Conservation (phyloP, 2,888 invertebrate species). For the Ommatoiulus sabulosus region DNA sequence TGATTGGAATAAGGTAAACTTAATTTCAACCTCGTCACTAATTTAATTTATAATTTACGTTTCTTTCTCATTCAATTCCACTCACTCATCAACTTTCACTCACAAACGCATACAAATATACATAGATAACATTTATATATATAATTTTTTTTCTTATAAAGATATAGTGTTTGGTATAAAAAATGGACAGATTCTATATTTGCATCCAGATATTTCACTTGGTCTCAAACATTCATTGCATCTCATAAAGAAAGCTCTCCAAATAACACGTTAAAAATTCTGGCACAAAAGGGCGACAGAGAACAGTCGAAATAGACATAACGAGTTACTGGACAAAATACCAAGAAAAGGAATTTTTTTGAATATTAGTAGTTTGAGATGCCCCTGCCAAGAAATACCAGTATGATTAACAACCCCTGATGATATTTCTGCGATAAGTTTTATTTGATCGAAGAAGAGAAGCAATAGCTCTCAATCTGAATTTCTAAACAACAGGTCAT, state of each 20-base stretch:
- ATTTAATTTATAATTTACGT: slow-evolving; percentile 20
- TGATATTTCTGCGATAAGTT: too few relatives aligned
- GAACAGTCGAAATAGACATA: neutral
- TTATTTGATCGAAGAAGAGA: too few relatives aligned
- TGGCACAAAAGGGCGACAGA: neutral
- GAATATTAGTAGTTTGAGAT: neutral
- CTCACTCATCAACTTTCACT: neutral
- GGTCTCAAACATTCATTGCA: slow-evolving; percentile 10
- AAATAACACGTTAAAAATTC: neutral
- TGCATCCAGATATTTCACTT: slow-evolving; percentile 43
- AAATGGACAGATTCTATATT: slow-evolving; percentile 36
- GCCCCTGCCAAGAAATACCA: slow-evolving; percentile 20
- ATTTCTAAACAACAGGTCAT: neutral
- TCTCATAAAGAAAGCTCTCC: neutral
- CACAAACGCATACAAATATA: slow-evolving; percentile 5
- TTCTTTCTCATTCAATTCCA: neutral
- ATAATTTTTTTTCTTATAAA: slow-evolving; percentile 37
- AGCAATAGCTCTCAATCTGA: neutral
- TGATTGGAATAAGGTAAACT: slow-evolving; percentile 31
- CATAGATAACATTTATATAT: slow-evolving; percentile 43
- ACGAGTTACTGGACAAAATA: neutral
- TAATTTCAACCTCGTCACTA: neutral
- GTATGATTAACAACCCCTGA: neutral
- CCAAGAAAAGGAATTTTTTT: neutral
- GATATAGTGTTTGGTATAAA: slow-evolving; percentile 41